A percentile compares a stretch with the other conserved stretches of the same genome.
Evolutionary conservation across 2,797 vertebrate genomes (phyloP).

Genomic region (Botia kubotai): DNA sequence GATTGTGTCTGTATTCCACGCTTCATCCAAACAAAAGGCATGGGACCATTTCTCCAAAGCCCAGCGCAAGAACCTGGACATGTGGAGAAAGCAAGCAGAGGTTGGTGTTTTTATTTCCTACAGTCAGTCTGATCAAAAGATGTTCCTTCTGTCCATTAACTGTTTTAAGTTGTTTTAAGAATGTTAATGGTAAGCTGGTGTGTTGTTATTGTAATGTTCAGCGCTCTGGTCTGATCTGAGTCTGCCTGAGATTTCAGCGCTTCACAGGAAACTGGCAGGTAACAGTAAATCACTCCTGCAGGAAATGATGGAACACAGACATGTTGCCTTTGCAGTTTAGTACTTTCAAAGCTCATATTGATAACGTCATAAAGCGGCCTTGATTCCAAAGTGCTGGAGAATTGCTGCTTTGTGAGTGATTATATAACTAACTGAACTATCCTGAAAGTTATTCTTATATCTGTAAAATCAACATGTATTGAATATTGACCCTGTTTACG

Average conservation of each 20-base stretch:
- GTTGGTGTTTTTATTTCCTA: conserved; percentile 80
- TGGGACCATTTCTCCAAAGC: conserved; percentile 99
- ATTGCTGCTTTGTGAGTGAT: conserved; percentile 18
- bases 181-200: conserved; percentile 51
- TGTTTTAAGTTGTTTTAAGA: background rate
- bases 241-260: conserved; percentile 31
- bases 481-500: background rate
- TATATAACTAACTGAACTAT: background rate
- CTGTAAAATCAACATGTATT: background rate
- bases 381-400: conserved; percentile 18
- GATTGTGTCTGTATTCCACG: conserved; percentile 99
- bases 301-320: background rate
- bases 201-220: background rate
- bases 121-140: conserved; percentile 51
- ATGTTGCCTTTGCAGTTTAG: background rate
- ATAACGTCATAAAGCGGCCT: background rate
- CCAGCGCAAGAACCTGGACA: conserved; percentile 98
- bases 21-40: conserved; percentile 99
- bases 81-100: conserved; percentile 99
- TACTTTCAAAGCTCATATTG: background rate
- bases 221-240: conserved; percentile 23
- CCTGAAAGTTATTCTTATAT: background rate
- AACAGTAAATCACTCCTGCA: conserved; percentile 26
- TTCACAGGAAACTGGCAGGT: conserved; percentile 50
- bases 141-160: background rate